phyloP scores from a whole-genome alignment of 2,113 vertebrate species.

The Pterocles gutturalis region DNA sequence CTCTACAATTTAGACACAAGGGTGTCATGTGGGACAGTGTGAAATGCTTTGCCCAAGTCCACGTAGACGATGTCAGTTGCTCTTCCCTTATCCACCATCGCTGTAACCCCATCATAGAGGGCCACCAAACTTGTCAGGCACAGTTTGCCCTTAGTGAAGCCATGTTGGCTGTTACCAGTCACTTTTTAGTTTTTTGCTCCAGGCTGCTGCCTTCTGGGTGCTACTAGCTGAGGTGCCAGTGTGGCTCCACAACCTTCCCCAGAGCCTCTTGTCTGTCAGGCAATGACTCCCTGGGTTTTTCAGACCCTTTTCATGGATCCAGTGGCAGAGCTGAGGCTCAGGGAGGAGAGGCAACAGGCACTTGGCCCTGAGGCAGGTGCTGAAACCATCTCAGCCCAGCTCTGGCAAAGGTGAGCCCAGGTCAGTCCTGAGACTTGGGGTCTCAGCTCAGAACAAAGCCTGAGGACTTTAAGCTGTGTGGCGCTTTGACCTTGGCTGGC shows the following conservation, averaged over 20 bases:
- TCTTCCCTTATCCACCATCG: too few species aligned
- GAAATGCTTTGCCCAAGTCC: too few species aligned
- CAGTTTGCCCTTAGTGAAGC: too few species aligned
- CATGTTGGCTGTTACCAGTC: too few species aligned
- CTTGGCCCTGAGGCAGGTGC: accelerated
- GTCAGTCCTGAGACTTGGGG: neutral
- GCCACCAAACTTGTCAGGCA: too few species aligned
- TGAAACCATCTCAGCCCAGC: neutral
- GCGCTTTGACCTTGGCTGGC: neutral
- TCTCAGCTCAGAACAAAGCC: neutral
- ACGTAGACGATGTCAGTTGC: too few species aligned
- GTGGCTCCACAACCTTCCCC: neutral
- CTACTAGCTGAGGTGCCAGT: neutral
- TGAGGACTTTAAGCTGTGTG: neutral
- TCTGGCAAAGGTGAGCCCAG: neutral
- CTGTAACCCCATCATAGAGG: too few species aligned
- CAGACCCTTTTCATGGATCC: neutral
- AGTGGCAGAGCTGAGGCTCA: neutral
- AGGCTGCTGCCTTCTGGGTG: neutral
- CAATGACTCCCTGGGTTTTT: neutral
- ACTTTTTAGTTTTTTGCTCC: too few species aligned
- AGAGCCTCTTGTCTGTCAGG: neutral
- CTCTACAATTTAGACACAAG: too few species aligned
- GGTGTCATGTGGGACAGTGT: too few species aligned
- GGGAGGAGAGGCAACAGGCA: neutral